Conservation (phyloP, 2,113 vertebrate genomes). For the Sturnus vulgaris region DNA sequence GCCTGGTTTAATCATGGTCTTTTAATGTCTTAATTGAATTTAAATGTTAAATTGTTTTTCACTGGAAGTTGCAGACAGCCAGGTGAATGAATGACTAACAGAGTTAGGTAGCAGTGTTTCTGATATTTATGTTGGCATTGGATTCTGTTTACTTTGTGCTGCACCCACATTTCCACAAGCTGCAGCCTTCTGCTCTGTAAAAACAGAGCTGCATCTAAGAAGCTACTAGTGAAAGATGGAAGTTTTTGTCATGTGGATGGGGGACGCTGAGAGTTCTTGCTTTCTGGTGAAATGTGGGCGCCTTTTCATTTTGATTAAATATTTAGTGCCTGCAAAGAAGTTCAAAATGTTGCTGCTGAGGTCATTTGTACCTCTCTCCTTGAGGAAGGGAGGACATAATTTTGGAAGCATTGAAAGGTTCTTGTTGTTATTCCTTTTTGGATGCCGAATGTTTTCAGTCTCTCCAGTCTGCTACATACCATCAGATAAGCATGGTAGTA, state of each 20-base stretch:
- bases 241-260: not conserved
- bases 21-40: not conserved
- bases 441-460: not conserved
- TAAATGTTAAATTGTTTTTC: not conserved
- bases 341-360: not conserved
- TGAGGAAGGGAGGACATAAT: not conserved
- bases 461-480: not conserved
- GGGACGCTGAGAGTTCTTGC: not conserved
- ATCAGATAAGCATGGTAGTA: not conserved
- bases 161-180: not conserved
- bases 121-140: conserved; percentile 14
- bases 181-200: not conserved
- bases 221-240: not conserved
- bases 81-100: not conserved
- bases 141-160: conserved; percentile 3
- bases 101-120: not conserved
- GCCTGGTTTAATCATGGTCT: not conserved
- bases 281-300: not conserved
- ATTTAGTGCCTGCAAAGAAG: not conserved
- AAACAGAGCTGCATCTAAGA: not conserved
- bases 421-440: not conserved
- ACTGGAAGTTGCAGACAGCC: not conserved
- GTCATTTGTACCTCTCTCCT: not conserved
- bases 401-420: not conserved
- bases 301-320: not conserved